Base-by-base conservation (phyloP, 2,113 vertebrate genomes). In the Salvelinus namaycush region DNA sequence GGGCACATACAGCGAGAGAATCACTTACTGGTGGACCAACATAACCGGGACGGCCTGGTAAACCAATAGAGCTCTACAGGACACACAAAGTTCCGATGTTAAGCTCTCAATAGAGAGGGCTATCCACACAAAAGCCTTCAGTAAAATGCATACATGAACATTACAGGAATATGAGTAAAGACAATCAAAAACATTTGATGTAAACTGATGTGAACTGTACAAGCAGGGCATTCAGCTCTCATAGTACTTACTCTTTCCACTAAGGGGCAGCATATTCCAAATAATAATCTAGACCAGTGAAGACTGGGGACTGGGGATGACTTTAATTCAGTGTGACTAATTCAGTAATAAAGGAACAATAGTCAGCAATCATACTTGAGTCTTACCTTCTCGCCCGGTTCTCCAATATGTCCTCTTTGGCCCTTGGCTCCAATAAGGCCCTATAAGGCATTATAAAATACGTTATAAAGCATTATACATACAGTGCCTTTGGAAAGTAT, bases 351-450 rank as follows among this genome's bases (percentile, higher is more conserved):
- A 62, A 8, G n/a, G 59, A 62, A 16, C 59, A 62, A 62, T 22
- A 62, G 59, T 24, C 59, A 62, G 22, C 18, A n/a, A 62, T 62
- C 59, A 62, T 22, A 62, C 20, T 9, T 62, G 59, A 62, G 7
- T 62, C n/a, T 27, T 92, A 97, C 96, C 94, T 95, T 97, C 29
- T 73, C 75, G 75, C 95, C 96, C 74, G 93, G 90, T 84, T 93
- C 91, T 74, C 96, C 95, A 82, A 79, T 81, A 60, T 95, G 90
- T 16, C 96, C 96, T 76, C 0, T 71, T 0, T 83, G 85, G 60
- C 96, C 96, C 14, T 83, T 91, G 49, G 82, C 54, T 60, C 96
- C 96, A 66, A 84, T 27, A 59, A 93, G 91, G 57, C 96, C 96
- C 96, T 97, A 70, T 2, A 5, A 6, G 67, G 8, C 72, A 51